Base-by-base conservation (phyloP, 2,888 invertebrate species). In the Agrotis segetum region DNA sequence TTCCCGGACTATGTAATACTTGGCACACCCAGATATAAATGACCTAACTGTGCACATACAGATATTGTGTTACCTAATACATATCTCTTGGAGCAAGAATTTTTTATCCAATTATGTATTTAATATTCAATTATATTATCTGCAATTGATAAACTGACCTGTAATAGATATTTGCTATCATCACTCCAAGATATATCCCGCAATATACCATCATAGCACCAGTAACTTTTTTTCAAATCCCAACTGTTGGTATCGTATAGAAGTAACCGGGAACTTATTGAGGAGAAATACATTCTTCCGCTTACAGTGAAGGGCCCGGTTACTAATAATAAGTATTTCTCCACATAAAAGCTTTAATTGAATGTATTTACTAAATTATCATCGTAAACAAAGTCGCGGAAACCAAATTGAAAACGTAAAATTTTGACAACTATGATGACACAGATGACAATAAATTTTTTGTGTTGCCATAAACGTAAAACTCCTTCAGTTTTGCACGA, bases 191-290 rank as follows among this genome's bases (percentile, higher is more conserved):
- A 93, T 72, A 96, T 88, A 89, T 96, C 95, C 71, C 95, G 89
- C 68, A 96, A 79, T 71, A 94, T 83, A 63, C 93, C 93, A 83
- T 96, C 95, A 73, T 95, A 94, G 84, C 93, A 94, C 61, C 93
- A 94, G 84, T 97, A 96, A 67, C 93, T 93, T 85, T 96, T 96
- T 86, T 96, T 93, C 69, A 96, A 91, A 85, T 96, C 95, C 92
- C 97, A 97, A 88, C 91, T 94, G 85, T 94, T 96, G 74, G 93
- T 94, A 77, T 96, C 96, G 85, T 97, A 96, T 40, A 97, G 91
- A 87, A 97, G 93, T 76, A 97, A 91, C 58, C 96, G 96, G 58
- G 96, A 96, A 85, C 97, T 96, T 77, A 96, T 93, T 52, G 97
- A 96, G 40, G 97, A 96, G 79, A 97, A 93, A 90, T 96, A 96